Percentiles rank a stretch among this genome's conserved stretches.
Conservation (phyloP, 2,113 vertebrate genomes). For the Mormoops blainvillei region DNA sequence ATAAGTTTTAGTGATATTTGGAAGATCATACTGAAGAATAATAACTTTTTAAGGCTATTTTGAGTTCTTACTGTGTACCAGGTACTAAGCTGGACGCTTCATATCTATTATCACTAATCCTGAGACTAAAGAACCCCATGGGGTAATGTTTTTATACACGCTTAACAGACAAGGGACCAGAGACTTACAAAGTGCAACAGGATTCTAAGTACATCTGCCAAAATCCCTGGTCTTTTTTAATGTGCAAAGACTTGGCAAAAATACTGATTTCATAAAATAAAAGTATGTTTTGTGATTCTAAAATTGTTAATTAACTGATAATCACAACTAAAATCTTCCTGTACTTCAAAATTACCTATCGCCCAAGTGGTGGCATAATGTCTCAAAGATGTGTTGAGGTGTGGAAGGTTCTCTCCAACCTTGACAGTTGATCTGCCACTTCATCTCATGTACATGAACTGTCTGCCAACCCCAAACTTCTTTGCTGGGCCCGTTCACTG, state of each 20-base stretch:
- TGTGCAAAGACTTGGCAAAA: background rate
- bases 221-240: background rate
- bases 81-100: background rate
- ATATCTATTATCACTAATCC: background rate
- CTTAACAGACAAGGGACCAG: constrained; percentile 22
- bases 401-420: background rate
- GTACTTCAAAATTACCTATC: background rate
- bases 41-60: background rate
- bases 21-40: background rate
- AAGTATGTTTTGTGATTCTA: background rate
- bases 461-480: background rate
- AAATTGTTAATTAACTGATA: constrained; percentile 4
- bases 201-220: background rate
- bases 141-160: background rate
- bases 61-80: background rate
- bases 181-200: background rate
- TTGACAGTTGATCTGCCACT: background rate
- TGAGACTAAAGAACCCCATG: background rate
- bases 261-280: constrained; percentile 3
- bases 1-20: background rate
- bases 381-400: constrained; percentile 27
- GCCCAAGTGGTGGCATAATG: constrained; percentile 61
- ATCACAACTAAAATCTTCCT: background rate
- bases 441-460: background rate
- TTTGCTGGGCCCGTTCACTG: background rate